Percentiles rank a stretch among this genome's conserved stretches.
Evolutionary conservation across 1,140 invertebrate species (phyloP).

Genomic region (Polypedilum pembai): DNA sequence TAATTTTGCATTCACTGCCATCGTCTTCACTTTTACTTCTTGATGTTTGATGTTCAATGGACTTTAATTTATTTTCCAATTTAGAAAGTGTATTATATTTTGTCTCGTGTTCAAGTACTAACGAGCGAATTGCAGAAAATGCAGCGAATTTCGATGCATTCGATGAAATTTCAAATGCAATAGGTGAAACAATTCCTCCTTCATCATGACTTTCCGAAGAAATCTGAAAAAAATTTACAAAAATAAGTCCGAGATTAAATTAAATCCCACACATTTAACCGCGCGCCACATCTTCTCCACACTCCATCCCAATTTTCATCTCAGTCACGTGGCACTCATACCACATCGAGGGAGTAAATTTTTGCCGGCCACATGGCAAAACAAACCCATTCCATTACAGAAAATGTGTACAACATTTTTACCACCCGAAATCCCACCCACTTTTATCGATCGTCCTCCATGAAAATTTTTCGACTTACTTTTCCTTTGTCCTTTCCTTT

Average conservation of each 20-base stretch:
- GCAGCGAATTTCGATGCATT: conserved; percentile 44
- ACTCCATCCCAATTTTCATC: not conserved
- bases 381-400: not conserved
- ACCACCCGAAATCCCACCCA: not conserved
- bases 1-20: conserved; percentile 31
- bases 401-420: not conserved
- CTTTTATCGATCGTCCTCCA: conserved; percentile 27
- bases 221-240: no score
- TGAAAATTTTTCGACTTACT: conserved; percentile 26
- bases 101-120: conserved; percentile 41
- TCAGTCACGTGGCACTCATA: conserved; percentile 10
- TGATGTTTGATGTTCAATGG: not conserved
- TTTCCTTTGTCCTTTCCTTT: conserved; percentile 25
- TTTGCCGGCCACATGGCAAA: conserved; percentile 3
- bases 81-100: conserved; percentile 39
- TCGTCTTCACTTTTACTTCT: conserved; percentile 29
- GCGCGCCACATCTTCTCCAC: not conserved
- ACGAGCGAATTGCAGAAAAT: conserved; percentile 41
- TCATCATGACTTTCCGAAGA: not conserved
- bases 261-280: not conserved
- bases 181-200: not conserved
- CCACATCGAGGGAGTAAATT: not conserved
- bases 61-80: conserved; percentile 11
- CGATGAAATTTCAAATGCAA: conserved; percentile 38
- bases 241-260: not conserved